Evolutionary conservation across 1,140 invertebrate genomes (phyloP).

Genomic region (Spodoptera frugiperda): DNA sequence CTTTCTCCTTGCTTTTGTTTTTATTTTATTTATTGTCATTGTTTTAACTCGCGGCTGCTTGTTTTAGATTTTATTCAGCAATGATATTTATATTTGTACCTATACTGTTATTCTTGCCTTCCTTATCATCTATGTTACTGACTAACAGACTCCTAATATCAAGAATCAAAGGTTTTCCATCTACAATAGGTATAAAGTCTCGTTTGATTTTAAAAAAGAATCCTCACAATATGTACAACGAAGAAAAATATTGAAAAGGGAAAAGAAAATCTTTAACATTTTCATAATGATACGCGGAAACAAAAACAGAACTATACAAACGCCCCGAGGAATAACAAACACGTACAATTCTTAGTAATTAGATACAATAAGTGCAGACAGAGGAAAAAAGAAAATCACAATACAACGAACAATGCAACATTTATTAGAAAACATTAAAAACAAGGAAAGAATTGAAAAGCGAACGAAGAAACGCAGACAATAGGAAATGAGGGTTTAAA

Average conservation of each 20-base stretch:
- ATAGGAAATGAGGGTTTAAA: slow-evolving; percentile 32
- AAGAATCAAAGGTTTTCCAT: slow-evolving; percentile 8
- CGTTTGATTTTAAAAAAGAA: too few species aligned
- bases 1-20: slow-evolving; percentile 50
- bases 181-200: neutral
- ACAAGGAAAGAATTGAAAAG: slow-evolving; percentile 21
- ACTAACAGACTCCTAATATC: neutral
- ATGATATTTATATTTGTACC: too few species aligned
- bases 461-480: slow-evolving; percentile 23
- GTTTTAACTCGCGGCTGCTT: neutral
- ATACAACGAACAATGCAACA: slow-evolving; percentile 34
- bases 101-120: neutral
- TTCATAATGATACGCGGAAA: neutral
- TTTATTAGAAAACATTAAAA: slow-evolving; percentile 41
- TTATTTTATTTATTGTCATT: slow-evolving; percentile 28
- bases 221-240: neutral
- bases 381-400: slow-evolving; percentile 27
- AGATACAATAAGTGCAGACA: slow-evolving; percentile 19
- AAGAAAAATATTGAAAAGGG: neutral
- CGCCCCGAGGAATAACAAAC: slow-evolving; percentile 6
- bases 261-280: neutral
- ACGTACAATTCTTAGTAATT: slow-evolving; percentile 12
- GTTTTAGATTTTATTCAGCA: too few species aligned
- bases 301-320: slow-evolving; percentile 11
- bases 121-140: neutral